Conservation (phyloP, 2,797 vertebrate genomes). For the Paratrypauchen microcephalus region DNA sequence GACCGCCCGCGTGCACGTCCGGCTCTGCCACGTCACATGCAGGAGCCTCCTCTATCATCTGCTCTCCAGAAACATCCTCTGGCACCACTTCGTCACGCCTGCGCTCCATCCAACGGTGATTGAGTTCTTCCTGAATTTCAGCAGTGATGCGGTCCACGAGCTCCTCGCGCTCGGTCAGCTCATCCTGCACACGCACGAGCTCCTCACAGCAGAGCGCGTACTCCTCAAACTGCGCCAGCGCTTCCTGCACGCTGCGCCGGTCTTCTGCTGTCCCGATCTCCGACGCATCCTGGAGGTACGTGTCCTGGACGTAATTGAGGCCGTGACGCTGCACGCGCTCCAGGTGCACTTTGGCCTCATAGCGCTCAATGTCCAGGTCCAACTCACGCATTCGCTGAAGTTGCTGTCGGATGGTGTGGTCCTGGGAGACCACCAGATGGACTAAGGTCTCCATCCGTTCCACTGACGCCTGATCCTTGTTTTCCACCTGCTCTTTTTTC, state of each 20-base stretch:
- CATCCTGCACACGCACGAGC: conserved; percentile 86
- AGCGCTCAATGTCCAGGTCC: conserved; percentile 91
- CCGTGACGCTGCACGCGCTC: conserved; percentile 91
- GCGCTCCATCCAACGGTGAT: conserved; percentile 90
- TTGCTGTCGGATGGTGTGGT: conserved; percentile 97
- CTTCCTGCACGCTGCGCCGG: conserved; percentile 47
- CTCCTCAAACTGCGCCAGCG: conserved; percentile 80
- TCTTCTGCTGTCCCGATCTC: conserved; percentile 36
- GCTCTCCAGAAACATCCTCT: conserved; percentile 61
- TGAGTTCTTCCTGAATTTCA: conserved; percentile 93
- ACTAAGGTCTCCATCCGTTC: conserved; percentile 96
- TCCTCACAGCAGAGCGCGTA: conserved; percentile 85
- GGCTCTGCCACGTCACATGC: conserved; percentile 15
- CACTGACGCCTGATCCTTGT: conserved; percentile 73
- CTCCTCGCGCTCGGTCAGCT: conserved; percentile 86
- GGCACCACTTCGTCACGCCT: conserved; percentile 76
- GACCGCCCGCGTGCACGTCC: conserved; percentile 53
- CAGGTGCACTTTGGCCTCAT: conserved; percentile 88
- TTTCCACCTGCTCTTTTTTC: conserved; percentile 76
- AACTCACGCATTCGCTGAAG: conserved; percentile 88
- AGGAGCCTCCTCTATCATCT: conserved; percentile 41
- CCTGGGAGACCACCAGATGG: conserved; percentile 94
- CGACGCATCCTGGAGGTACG: conserved; percentile 83
- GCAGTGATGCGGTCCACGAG: conserved; percentile 86
- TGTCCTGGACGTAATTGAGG: conserved; percentile 96